Conservation (phyloP, 2,797 vertebrate species). For the Carduelis carduelis region DNA sequence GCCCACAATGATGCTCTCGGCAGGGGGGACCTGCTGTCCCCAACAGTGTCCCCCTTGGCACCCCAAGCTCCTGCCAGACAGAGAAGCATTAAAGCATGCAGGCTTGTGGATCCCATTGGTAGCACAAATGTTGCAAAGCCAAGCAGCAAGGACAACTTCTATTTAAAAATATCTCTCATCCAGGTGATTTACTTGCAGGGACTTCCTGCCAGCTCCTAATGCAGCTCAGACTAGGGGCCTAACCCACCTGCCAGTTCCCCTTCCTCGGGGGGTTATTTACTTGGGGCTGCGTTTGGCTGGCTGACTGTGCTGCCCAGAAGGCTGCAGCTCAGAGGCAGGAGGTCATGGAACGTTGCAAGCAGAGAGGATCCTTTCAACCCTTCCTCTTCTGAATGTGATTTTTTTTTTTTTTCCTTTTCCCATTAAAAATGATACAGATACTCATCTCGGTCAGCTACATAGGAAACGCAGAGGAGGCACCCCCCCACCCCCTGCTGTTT, state of each 20-base stretch:
- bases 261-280: background rate
- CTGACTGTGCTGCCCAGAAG: accelerated
- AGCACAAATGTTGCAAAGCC: background rate
- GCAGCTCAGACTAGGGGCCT: background rate
- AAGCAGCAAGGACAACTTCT: conserved; percentile 11
- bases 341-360: accelerated
- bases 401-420: background rate
- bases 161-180: background rate
- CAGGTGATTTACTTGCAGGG: background rate
- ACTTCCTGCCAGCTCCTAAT: background rate
- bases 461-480: background rate
- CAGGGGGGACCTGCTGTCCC: accelerated
- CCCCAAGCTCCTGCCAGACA: background rate
- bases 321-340: accelerated
- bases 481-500: background rate
- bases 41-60: accelerated
- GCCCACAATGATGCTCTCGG: accelerated
- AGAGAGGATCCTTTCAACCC: background rate
- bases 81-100: background rate
- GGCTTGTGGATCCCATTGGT: background rate
- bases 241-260: background rate
- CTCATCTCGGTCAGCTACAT: background rate
- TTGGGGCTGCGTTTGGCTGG: accelerated
- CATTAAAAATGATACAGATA: background rate
- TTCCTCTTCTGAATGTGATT: background rate